These are phyloP conservation scores for Salmo trutta DNA, from an alignment of 2,797 vertebrate species.

Conservation along the genomic window DNA sequence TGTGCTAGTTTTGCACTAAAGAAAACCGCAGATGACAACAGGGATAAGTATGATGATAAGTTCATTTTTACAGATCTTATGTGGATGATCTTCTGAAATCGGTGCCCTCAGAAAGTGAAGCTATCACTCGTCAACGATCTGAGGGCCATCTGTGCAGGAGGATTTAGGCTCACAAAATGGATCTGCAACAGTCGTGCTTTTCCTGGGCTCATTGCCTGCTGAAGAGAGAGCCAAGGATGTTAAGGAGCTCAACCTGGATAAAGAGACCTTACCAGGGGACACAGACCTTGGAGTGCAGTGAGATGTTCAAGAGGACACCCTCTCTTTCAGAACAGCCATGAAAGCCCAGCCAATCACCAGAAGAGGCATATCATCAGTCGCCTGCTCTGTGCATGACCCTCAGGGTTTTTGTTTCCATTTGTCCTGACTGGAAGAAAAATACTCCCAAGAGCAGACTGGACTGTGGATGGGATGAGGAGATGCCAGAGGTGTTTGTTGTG, in stretches of 20 bases:
- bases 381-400: slow-evolving; percentile 20
- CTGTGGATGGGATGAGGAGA: slow-evolving; percentile 12
- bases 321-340: background rate
- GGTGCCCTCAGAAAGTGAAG: slow-evolving; percentile 3
- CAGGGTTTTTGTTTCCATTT: background rate
- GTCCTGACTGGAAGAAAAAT: background rate
- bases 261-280: background rate
- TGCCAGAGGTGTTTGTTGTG: background rate
- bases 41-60: background rate
- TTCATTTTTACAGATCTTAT: too few species aligned
- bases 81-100: slow-evolving; percentile 13
- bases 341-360: background rate
- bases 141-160: slow-evolving; percentile 1
- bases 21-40: background rate
- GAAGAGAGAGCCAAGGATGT: slow-evolving; percentile 9
- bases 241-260: slow-evolving; percentile 13
- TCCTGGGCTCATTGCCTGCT: background rate
- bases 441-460: background rate
- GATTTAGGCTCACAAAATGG: slow-evolving; percentile 20
- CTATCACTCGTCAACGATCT: background rate
- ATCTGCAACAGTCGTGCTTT: background rate
- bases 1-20: background rate
- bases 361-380: slow-evolving; percentile 4
- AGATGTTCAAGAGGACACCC: slow-evolving; percentile 2
- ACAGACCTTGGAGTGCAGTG: slow-evolving; percentile 5